Conservation (phyloP, 2,113 vertebrate species). For the Chaetorhynchus papuensis region DNA sequence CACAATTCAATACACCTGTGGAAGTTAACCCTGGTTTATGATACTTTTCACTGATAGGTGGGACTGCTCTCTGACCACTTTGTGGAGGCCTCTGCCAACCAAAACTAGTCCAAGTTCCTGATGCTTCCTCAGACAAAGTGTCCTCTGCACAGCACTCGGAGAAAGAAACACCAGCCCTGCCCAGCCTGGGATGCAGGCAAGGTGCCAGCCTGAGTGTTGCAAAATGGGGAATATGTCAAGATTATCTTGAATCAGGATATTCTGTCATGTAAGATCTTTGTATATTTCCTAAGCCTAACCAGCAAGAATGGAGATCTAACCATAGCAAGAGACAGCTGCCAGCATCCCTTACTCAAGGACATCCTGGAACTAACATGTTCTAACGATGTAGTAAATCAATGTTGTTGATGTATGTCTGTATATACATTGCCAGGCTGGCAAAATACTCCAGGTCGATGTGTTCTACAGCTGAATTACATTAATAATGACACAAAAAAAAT, state of each 20-base stretch:
- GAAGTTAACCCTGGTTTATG: not conserved
- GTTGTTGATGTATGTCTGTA: not conserved
- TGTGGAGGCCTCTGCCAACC: not conserved
- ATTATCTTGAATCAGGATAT: not conserved
- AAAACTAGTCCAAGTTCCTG: not conserved
- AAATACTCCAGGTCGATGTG: not conserved
- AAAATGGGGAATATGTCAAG: not conserved
- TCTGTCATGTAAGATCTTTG: not conserved
- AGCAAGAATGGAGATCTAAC: not conserved
- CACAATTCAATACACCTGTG: no score
- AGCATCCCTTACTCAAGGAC: not conserved
- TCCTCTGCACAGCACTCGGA: not conserved
- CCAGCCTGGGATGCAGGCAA: accelerated
- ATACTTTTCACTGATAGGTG: not conserved
- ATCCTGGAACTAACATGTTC: not conserved
- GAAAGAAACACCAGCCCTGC: not conserved
- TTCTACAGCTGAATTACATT: not conserved
- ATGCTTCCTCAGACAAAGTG: not conserved
- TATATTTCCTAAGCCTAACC: not conserved
- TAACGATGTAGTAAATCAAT: not conserved
- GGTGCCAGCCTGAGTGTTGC: accelerated
- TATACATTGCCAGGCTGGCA: no score
- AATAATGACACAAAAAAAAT: not conserved
- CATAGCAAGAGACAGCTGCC: not conserved
- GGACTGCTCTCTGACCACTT: not conserved